Evolutionary conservation across 2,888 invertebrate genomes (phyloP).

Genomic region (Drosophila affinis): DNA sequence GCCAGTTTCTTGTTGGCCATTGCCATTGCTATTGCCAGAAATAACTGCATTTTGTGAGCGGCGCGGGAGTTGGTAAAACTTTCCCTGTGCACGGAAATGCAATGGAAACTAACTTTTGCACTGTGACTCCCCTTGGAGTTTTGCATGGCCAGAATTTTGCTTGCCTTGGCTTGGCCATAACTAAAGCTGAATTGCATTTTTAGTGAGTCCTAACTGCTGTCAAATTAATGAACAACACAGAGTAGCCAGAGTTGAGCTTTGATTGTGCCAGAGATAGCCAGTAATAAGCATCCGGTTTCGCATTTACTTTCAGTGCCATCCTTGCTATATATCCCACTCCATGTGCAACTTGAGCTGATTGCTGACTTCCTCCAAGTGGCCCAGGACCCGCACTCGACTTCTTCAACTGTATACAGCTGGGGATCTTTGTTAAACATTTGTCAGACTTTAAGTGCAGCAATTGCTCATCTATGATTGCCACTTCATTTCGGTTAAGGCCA

Average conservation of each 20-base stretch:
- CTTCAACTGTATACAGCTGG: slow-evolving; percentile 35
- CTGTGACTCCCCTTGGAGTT: slow-evolving; percentile 9
- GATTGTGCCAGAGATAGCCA: slow-evolving; percentile 37
- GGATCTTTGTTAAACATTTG: slow-evolving; percentile 13
- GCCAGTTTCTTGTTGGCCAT: slow-evolving; percentile 74
- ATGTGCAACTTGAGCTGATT: slow-evolving; percentile 30
- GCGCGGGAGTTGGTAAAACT: slow-evolving; percentile 73
- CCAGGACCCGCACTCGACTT: slow-evolving; percentile 1
- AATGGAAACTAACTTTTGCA: slow-evolving; percentile 57
- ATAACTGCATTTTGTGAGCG: slow-evolving; percentile 57
- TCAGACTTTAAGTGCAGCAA: slow-evolving; percentile 22
- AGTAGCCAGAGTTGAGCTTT: not conserved
- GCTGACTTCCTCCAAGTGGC: slow-evolving; percentile 38
- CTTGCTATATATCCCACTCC: not conserved
- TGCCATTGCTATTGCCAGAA: slow-evolving; percentile 74
- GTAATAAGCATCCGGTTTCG: slow-evolving; percentile 35
- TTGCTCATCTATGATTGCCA: slow-evolving; percentile 22
- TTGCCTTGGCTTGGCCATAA: slow-evolving; percentile 5
- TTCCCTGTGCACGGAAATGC: slow-evolving; percentile 59
- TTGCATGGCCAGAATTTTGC: slow-evolving; percentile 48
- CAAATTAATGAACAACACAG: slow-evolving; percentile 56
- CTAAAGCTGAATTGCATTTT: slow-evolving; percentile 43
- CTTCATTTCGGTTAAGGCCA: slow-evolving; percentile 23
- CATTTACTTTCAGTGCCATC: slow-evolving; percentile 3
- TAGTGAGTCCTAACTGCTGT: slow-evolving; percentile 36